Conservation (phyloP, 2,888 invertebrate genomes). For the Ecliptopera silaceata region DNA sequence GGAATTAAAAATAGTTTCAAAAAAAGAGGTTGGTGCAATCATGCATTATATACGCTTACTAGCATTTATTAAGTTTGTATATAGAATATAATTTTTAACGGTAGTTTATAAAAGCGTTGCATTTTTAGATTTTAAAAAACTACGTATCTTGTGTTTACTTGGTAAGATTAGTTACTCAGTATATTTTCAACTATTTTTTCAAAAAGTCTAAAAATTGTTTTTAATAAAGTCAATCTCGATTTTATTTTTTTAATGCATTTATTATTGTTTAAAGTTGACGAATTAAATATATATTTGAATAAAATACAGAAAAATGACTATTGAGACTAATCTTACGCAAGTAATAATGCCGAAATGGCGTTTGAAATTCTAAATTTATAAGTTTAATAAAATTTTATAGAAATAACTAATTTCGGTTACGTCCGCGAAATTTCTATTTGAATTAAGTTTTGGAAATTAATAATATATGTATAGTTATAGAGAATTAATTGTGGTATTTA, state of each 20-base stretch:
- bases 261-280: no score
- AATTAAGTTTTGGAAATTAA: constrained; percentile 36
- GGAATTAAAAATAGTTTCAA: no score
- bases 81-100: constrained; percentile 9
- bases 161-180: neutral
- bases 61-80: constrained; percentile 28
- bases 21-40: constrained; percentile 6
- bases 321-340: neutral
- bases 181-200: neutral
- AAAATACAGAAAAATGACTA: neutral
- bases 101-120: constrained; percentile 6
- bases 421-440: constrained; percentile 32
- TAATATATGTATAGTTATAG: constrained; percentile 43
- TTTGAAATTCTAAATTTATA: constrained; percentile 17
- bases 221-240: no score
- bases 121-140: constrained; percentile 30
- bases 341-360: neutral
- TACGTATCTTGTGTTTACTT: constrained; percentile 24
- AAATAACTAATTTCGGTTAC: constrained; percentile 26
- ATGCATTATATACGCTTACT: constrained; percentile 32
- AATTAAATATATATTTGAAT: neutral
- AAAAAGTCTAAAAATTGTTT: no score
- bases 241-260: no score
- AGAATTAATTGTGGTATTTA: constrained; percentile 47
- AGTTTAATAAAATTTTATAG: constrained; percentile 15